Evolutionary conservation across 2,113 vertebrate genomes (phyloP).

Genomic region (Hydropotes inermis): DNA sequence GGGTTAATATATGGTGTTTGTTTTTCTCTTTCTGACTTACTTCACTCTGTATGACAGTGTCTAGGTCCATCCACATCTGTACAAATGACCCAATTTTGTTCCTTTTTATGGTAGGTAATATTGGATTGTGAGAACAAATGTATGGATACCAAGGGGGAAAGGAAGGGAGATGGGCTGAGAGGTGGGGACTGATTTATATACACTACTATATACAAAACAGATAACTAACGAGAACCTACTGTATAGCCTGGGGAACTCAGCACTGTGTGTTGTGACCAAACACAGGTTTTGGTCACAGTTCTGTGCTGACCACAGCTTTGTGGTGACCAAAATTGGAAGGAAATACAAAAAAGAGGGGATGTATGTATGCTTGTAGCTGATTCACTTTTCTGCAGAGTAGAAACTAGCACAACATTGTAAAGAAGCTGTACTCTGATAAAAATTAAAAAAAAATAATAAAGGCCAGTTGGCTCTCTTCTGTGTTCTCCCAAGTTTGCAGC

Average conservation of each 20-base stretch:
- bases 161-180: neutral
- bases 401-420: neutral
- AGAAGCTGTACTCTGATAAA: neutral
- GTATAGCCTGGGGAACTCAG: neutral
- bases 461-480: neutral
- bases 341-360: neutral
- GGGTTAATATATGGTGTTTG: neutral
- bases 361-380: neutral
- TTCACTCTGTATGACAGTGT: neutral
- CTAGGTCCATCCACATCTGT: neutral
- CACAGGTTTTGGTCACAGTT: neutral
- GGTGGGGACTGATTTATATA: neutral
- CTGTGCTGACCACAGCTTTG: neutral
- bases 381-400: neutral
- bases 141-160: neutral
- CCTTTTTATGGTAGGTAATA: neutral
- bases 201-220: neutral
- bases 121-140: neutral
- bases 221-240: neutral
- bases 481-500: neutral
- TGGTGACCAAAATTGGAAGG: neutral
- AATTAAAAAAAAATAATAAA: neutral
- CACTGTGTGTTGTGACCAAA: neutral
- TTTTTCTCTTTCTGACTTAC: neutral
- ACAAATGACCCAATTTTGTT: neutral